These are phyloP conservation scores for Epicampocera succincta DNA, from an alignment of 2,888 invertebrate genomes.

Conservation along the genomic window DNA sequence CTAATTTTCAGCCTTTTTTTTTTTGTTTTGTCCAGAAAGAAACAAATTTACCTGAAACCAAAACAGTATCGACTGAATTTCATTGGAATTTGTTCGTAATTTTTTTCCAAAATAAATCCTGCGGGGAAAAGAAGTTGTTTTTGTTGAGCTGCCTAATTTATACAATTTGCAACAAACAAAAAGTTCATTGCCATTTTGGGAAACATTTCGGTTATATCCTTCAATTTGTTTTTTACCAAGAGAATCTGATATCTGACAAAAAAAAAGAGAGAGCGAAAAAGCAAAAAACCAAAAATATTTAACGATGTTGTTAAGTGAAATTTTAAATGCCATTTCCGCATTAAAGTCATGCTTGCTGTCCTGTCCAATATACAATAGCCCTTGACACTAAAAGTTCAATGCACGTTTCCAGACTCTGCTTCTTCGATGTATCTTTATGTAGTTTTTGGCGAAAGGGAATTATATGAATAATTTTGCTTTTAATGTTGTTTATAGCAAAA, in stretches of 20 bases:
- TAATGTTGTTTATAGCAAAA: slow-evolving; percentile 16
- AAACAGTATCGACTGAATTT: too few species aligned
- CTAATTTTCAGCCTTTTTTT: too few species aligned
- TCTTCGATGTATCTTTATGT: slow-evolving; percentile 9
- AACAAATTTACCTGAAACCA: too few species aligned
- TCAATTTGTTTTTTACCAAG: background rate
- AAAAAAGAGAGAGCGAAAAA: background rate
- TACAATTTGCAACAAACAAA: background rate
- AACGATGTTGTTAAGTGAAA: slow-evolving; percentile 35
- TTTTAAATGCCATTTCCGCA: slow-evolving; percentile 50
- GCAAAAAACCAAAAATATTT: slow-evolving; percentile 10
- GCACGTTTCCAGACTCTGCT: slow-evolving; percentile 43
- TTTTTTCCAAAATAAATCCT: too few species aligned
- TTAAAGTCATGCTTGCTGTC: slow-evolving; percentile 50
- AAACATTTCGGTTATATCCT: background rate
- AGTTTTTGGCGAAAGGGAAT: slow-evolving; percentile 40
- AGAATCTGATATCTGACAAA: background rate
- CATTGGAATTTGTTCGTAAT: too few species aligned
- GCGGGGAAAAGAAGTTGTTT: too few species aligned
- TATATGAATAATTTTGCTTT: slow-evolving; percentile 44
- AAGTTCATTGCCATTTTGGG: background rate
- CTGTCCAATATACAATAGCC: slow-evolving; percentile 40
- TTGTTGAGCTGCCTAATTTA: background rate
- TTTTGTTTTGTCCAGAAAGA: too few species aligned
- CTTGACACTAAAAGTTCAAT: slow-evolving; percentile 57